These are phyloP conservation scores for Nixonia krombeini DNA, from an alignment of 1,140 invertebrate species.

Conservation along the genomic window DNA sequence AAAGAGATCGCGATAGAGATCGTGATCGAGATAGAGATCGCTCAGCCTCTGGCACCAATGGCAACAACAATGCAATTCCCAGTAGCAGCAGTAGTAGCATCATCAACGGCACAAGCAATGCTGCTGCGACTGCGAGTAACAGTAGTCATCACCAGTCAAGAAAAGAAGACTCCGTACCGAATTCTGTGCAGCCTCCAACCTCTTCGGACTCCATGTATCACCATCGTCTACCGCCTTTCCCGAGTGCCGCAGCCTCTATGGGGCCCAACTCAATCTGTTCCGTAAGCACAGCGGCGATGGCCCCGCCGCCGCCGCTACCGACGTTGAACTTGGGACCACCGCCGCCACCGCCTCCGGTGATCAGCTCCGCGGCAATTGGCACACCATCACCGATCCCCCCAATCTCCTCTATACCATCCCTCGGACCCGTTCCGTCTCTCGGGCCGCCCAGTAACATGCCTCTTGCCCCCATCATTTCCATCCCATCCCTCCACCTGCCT, in stretches of 20 bases:
- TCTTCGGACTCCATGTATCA: constrained; percentile 49
- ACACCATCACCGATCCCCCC: constrained; percentile 48
- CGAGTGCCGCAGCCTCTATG: constrained; percentile 42
- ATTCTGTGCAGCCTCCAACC: constrained; percentile 11
- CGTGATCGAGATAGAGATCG: constrained; percentile 60
- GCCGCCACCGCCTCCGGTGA: constrained; percentile 35
- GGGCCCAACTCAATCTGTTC: constrained; percentile 48
- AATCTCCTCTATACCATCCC: constrained; percentile 48
- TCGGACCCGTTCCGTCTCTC: constrained; percentile 32
- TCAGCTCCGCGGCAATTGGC: constrained; percentile 49
- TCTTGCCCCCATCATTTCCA: constrained; percentile 58
- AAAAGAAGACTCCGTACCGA: constrained; percentile 51
- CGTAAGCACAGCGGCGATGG: constrained; percentile 50
- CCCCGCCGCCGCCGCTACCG: constrained; percentile 47
- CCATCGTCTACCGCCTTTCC: constrained; percentile 51
- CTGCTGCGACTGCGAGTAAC: constrained; percentile 14
- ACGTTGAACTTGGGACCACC: constrained; percentile 34
- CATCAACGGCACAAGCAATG: constrained; percentile 36
- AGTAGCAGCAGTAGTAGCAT: constrained; percentile 19
- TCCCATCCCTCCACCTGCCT: constrained; percentile 57
- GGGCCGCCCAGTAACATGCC: constrained; percentile 46
- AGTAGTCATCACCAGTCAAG: constrained; percentile 49
- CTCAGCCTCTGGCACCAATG: constrained; percentile 33
- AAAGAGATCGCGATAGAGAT: too few relatives aligned
- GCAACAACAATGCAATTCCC: constrained; percentile 6